Evolutionary conservation across 2,888 invertebrate genomes (phyloP), one percentile per base, ranked within the genome.

Genomic region (Ophion obscuratus): DNA sequence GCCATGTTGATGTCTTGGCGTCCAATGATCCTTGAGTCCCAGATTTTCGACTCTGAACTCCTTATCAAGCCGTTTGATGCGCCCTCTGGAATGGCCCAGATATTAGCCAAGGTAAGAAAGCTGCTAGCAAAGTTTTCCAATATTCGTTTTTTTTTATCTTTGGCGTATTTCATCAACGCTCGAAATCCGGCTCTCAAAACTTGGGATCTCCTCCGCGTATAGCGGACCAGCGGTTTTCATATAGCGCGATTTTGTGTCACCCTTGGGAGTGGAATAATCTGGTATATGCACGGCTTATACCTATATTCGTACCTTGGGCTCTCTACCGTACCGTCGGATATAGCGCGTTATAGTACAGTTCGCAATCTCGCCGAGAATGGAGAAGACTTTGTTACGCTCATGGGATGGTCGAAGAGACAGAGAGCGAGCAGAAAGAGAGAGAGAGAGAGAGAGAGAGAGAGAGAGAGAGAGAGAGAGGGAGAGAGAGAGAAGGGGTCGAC

Each of bases 371-470:
- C 81, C 83, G 75, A 68, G 66, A 79, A 76, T 84, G 83, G 81
- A 81, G 81, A 20, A 80, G 85, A 86, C 85, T 86, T 81, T 86
- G 89, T 88, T 89, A 87, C 85, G 86, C 85, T 89, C 87, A 83
- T 86, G 88, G 84, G 84, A 84, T 66, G 75, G 68, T 74, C 67
- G 77, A 74, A 79, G 20, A 61, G 53, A 67, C 57, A 77, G 74
- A 76, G 75, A 44, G 81, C 67, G 79, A 53, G 36, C 53, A 20
- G n/a, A 24, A 47, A 47, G 61, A 20, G 27, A 40, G 40, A 17
- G 75, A 73, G 74, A 17, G n/a, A 79, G 27, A 62, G 67, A 62
- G 71, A 76, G 74, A 74, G 70, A 62, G 83, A 76, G 78, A 47
- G n/a, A 76, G 61, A 20, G 27, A 40, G 40, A 17, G 75, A 73